These are phyloP conservation scores for Cephus nigrinus DNA, from an alignment of 2,888 invertebrate genomes.

Conservation along the genomic window DNA sequence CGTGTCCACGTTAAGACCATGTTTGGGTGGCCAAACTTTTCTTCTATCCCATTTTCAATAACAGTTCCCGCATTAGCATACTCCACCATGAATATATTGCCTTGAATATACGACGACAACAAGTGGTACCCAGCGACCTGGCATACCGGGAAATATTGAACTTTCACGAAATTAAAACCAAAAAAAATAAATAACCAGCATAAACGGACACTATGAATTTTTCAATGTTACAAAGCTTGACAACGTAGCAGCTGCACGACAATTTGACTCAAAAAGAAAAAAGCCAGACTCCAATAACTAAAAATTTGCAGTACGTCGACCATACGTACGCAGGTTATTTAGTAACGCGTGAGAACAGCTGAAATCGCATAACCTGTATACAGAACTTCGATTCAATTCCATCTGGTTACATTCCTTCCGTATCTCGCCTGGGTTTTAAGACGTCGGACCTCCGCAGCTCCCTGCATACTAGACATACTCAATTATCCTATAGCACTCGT, in stretches of 20 bases:
- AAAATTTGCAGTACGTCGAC: neutral
- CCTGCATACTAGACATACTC: neutral
- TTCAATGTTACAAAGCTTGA: neutral
- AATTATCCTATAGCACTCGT: neutral
- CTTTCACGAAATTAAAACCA: neutral
- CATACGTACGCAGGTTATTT: neutral
- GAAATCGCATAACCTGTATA: neutral
- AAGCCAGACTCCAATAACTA: neutral
- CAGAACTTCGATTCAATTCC: neutral
- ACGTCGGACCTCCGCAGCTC: neutral
- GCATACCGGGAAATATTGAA: neutral
- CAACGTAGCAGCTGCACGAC: neutral
- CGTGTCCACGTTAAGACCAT: neutral
- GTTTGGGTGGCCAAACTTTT: neutral
- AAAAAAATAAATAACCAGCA: neutral
- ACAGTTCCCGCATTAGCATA: neutral
- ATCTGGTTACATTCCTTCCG: neutral
- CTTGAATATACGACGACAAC: neutral
- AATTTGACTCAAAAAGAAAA: neutral
- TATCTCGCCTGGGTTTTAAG: neutral
- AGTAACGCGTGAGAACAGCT: neutral
- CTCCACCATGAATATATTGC: neutral
- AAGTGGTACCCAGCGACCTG: neutral
- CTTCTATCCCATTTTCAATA: neutral
- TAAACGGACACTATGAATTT: neutral